These are phyloP conservation scores for Salminus brasiliensis DNA, from an alignment of 2,113 vertebrate species.

Conservation along the genomic window DNA sequence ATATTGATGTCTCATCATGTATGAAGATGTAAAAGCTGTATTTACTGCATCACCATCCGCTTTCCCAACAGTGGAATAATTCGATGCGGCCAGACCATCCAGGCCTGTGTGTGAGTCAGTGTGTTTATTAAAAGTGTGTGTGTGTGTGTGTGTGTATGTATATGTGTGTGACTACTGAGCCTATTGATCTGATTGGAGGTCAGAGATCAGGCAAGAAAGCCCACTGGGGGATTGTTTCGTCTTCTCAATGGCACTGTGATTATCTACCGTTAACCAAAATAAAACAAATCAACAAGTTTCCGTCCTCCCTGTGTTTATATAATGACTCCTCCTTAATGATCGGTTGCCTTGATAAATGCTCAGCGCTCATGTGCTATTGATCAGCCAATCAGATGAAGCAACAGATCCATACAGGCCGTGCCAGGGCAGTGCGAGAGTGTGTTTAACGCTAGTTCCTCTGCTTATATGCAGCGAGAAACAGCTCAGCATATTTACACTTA, in stretches of 20 bases:
- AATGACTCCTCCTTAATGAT: slow-evolving; percentile 64
- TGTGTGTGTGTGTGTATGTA: slow-evolving; percentile 22
- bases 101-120: too few relatives aligned
- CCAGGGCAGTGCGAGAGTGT: slow-evolving; percentile 54
- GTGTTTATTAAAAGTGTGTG: slow-evolving; percentile 31
- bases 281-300: slow-evolving; percentile 66
- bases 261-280: slow-evolving; percentile 42
- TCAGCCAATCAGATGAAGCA: slow-evolving; percentile 70
- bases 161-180: slow-evolving; percentile 28
- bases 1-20: slow-evolving; percentile 52
- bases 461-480: slow-evolving; percentile 9
- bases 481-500: slow-evolving; percentile 9
- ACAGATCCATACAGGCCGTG: slow-evolving; percentile 69
- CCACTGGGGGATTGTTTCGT: slow-evolving; percentile 48
- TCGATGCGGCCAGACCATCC: slow-evolving; percentile 40
- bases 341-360: slow-evolving; percentile 65
- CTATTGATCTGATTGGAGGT: slow-evolving; percentile 53
- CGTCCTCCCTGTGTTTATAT: slow-evolving; percentile 45
- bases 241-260: slow-evolving; percentile 40
- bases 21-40: slow-evolving; percentile 46
- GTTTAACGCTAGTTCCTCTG: slow-evolving; percentile 53
- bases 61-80: slow-evolving; percentile 52
- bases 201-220: slow-evolving; percentile 43
- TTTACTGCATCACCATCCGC: slow-evolving; percentile 42
- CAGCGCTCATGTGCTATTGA: slow-evolving; percentile 68